Conservation (phyloP, 92 coral and sea anemone genomes). For the Siderastrea radians region DNA sequence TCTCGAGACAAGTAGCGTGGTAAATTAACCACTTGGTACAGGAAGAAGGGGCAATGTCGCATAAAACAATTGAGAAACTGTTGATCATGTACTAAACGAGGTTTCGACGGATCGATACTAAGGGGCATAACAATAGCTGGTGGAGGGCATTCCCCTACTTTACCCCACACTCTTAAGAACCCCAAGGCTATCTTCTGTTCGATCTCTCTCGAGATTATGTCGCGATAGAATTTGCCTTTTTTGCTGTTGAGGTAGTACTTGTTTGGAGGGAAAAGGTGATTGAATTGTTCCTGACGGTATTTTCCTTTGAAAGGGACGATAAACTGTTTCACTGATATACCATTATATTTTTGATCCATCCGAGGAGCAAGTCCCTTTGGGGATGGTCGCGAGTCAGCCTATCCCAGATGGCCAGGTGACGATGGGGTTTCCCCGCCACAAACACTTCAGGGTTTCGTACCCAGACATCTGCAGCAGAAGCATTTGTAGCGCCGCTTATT, state of each 20-base stretch:
- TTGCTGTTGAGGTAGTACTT: background rate
- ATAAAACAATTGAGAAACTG: conserved; percentile 13
- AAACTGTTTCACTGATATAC: background rate
- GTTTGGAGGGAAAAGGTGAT: conserved; percentile 25
- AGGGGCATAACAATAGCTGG: conserved; percentile 56
- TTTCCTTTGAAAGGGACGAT: conserved; percentile 19
- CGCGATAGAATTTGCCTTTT: background rate
- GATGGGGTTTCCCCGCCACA: conserved; percentile 37
- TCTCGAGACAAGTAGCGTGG: conserved; percentile 25
- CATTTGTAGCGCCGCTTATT: background rate
- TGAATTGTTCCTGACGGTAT: conserved; percentile 3
- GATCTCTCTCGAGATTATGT: conserved; percentile 29
- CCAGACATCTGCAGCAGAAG: conserved; percentile 26
- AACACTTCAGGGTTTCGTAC: conserved; percentile 35
- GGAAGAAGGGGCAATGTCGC: conserved; percentile 36
- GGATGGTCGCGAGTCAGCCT: conserved; percentile 5
- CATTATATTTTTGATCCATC: conserved; percentile 24
- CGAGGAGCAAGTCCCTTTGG: conserved; percentile 2
- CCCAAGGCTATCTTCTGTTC: conserved; percentile 38
- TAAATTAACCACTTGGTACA: conserved; percentile 38
- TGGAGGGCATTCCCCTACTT: conserved; percentile 1
- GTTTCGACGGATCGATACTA: conserved; percentile 44
- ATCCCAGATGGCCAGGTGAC: conserved; percentile 23
- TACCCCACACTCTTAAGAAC: conserved; percentile 14
- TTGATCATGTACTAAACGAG: conserved; percentile 6